A percentile compares a stretch with the other conserved stretches of the same genome.
These are phyloP conservation scores for Drosophila mulleri DNA, from an alignment of 2,888 invertebrate genomes.

Conservation along the genomic window DNA sequence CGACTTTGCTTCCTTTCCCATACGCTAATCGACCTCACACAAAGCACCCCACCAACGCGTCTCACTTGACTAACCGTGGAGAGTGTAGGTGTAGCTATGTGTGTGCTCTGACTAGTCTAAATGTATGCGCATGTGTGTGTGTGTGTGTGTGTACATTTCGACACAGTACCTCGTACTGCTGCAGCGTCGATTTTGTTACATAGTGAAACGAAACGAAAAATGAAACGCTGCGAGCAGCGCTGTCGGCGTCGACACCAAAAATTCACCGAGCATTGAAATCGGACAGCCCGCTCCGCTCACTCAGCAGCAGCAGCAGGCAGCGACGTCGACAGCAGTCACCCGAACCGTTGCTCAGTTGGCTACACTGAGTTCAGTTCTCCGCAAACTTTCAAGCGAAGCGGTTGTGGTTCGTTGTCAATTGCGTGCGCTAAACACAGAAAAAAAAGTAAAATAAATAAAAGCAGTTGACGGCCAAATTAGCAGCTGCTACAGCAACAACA, in stretches of 20 bases:
- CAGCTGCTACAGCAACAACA: conserved; percentile 52
- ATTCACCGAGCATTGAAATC: conserved; percentile 51
- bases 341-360: conserved; percentile 53
- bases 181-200: conserved; percentile 44
- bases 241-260: conserved; percentile 60
- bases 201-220: conserved; percentile 71
- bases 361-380: conserved; percentile 72
- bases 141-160: conserved; percentile 51
- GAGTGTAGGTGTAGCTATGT: conserved; percentile 58
- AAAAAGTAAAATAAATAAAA: conserved; percentile 18
- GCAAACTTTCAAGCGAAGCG: conserved; percentile 81
- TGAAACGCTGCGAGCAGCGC: conserved; percentile 72
- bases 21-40: conserved; percentile 71
- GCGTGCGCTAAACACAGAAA: conserved; percentile 39
- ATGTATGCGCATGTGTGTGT: conserved; percentile 14
- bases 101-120: conserved; percentile 18
- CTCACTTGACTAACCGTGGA: conserved; percentile 43
- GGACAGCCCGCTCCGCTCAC: conserved; percentile 39
- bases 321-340: conserved; percentile 37
- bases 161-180: conserved; percentile 34
- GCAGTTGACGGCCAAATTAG: conserved; percentile 47
- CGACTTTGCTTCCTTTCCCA: conserved; percentile 66
- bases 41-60: conserved; percentile 51
- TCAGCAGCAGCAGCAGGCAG: conserved; percentile 26
- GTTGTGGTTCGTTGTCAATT: conserved; percentile 68